Percentiles rank a stretch among this genome's conserved stretches.
Evolutionary conservation across 2,113 vertebrate species (phyloP).

Genomic region (Actenoides hombroni): DNA sequence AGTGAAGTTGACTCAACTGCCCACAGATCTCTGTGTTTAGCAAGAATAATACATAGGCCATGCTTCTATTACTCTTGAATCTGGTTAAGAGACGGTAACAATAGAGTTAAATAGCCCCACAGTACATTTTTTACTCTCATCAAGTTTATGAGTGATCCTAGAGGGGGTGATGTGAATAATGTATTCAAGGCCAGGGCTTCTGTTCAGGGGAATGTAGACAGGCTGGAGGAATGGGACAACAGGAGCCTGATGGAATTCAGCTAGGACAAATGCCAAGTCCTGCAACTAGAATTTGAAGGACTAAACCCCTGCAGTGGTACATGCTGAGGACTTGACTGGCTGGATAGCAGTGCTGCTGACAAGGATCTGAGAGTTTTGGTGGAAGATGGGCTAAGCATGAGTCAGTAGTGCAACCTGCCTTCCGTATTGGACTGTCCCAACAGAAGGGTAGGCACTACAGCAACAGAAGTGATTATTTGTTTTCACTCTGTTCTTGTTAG

Average conservation of each 20-base stretch:
- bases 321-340: background rate
- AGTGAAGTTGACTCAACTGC: background rate
- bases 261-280: background rate
- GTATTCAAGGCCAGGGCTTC: background rate
- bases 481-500: background rate
- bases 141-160: background rate
- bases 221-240: background rate
- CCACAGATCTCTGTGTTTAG: background rate
- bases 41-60: background rate
- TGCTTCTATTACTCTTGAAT: background rate
- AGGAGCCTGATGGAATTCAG: background rate
- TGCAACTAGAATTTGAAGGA: background rate
- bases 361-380: accelerated
- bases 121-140: background rate
- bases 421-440: background rate
- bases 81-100: background rate
- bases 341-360: background rate
- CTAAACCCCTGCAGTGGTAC: background rate
- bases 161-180: background rate
- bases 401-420: background rate
- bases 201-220: background rate
- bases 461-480: background rate
- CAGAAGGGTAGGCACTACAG: background rate
- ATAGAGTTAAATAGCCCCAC: background rate
- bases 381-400: background rate